Evolutionary conservation across 2,888 invertebrate species (phyloP).

Genomic region (Trissolcus japonicus): DNA sequence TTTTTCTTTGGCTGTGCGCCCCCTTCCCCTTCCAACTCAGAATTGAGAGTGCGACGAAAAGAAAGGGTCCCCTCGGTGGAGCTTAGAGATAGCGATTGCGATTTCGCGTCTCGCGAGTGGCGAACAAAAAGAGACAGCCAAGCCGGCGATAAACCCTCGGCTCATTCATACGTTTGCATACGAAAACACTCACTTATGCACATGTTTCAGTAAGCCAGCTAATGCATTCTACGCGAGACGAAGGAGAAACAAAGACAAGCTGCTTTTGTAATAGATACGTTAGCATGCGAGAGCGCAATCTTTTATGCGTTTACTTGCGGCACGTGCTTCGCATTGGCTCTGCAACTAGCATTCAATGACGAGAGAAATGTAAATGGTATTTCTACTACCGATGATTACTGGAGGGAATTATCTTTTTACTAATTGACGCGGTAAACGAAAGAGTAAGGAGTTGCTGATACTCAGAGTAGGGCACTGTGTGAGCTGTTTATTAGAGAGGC

Average conservation of each 20-base stretch:
- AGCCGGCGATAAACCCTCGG: slow-evolving; percentile 76
- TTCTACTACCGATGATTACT: slow-evolving; percentile 55
- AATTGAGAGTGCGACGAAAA: slow-evolving; percentile 31
- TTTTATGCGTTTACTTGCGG: slow-evolving; percentile 62
- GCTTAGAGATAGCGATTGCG: slow-evolving; percentile 33
- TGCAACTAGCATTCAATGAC: slow-evolving; percentile 47
- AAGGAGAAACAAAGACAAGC: slow-evolving; percentile 62
- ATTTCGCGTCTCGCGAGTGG: slow-evolving; percentile 25
- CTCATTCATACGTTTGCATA: slow-evolving; percentile 81
- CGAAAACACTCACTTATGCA: slow-evolving; percentile 78
- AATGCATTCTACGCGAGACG: slow-evolving; percentile 54
- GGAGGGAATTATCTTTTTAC: slow-evolving; percentile 42
- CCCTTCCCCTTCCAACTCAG: slow-evolving; percentile 4
- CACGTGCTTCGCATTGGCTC: slow-evolving; percentile 60
- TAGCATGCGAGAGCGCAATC: slow-evolving; percentile 68
- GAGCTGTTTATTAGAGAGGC: slow-evolving; percentile 29
- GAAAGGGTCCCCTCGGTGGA: slow-evolving; percentile 26
- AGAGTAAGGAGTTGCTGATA: slow-evolving; percentile 13
- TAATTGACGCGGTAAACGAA: slow-evolving; percentile 42
- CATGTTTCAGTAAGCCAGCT: slow-evolving; percentile 63
- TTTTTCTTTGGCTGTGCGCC: slow-evolving; percentile 19
- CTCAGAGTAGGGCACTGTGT: slow-evolving; percentile 5
- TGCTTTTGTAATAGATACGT: slow-evolving; percentile 71
- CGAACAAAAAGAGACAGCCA: slow-evolving; percentile 36
- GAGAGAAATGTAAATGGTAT: slow-evolving; percentile 52